Evolutionary conservation across 2,888 invertebrate genomes (phyloP), one percentile per base, ranked within the genome.

Genomic region (Empis livida): DNA sequence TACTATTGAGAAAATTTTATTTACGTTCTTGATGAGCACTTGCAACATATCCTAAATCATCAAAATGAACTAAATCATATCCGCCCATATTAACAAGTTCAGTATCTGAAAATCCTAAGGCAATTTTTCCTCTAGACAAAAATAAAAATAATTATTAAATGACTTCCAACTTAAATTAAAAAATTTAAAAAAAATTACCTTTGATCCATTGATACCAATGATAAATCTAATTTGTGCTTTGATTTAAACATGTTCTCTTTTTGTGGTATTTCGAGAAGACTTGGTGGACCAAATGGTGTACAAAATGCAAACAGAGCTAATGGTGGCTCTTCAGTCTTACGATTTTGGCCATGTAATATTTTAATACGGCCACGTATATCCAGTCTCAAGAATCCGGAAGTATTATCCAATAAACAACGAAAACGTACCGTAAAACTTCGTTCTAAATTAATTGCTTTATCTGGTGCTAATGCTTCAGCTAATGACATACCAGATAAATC

Each of bases 161-260:
- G 44, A 31, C 46, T 40, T 32, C n/a, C n/a, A n/a, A n/a, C n/a
- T n/a, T n/a, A n/a, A n/a, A n/a, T n/a, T n/a, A n/a, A n/a, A n/a
- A n/a, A n/a, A n/a, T n/a, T n/a, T 23, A 23, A 38, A 39, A 39
- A 9, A n/a, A 17, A 31, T 32, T 62, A 88, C 84, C 89, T 80
- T 74, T 91, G 92, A 73, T 97, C 97, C 92, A 97, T 95, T 40
- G 94, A 95, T 57, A 96, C 89, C 55, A 96, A 79, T 52, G 91
- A 85, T 49, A 99, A 79, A 71, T 99, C 97, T 60, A 99, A 78
- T 67, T 96, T 95, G 75, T 99, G 99, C 73, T 99, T 99, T 68
- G 94, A 95, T 72, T 99, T 99, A 75, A 99, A 95, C 86, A 99
- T 96, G 59, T 96, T 90, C 72, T 99, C 99, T 67, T 97, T 94